Conservation (phyloP, 92 coral and sea anemone species). For the Phenganax subtilis region DNA sequence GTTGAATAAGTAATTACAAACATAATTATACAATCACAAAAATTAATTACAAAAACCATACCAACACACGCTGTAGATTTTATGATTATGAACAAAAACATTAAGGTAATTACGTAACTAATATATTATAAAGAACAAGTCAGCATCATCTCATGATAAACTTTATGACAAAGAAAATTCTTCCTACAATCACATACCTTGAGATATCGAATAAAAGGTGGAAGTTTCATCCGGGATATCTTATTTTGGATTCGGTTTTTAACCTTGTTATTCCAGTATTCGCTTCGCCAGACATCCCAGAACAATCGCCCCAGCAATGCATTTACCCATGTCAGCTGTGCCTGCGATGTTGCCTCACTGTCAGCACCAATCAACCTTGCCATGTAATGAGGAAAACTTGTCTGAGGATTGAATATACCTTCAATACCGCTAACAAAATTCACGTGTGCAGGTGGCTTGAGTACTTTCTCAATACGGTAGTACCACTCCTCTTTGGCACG, state of each 20-base stretch:
- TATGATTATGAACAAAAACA: too few relatives aligned
- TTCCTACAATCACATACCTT: slow-evolving; percentile 35
- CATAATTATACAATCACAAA: too few relatives aligned
- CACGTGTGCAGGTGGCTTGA: slow-evolving; percentile 14
- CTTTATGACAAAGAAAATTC: not conserved
- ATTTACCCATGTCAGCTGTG: slow-evolving; percentile 88
- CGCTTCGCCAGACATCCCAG: slow-evolving; percentile 98
- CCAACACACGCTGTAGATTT: too few relatives aligned
- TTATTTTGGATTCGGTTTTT: slow-evolving; percentile 91
- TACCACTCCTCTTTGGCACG: slow-evolving; percentile 96
- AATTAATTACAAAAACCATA: too few relatives aligned
- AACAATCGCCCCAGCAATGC: slow-evolving; percentile 84
- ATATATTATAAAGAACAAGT: too few relatives aligned
- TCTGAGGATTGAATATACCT: slow-evolving; percentile 19
- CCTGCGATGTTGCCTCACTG: slow-evolving; percentile 54
- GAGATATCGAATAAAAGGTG: slow-evolving; percentile 89
- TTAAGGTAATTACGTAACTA: too few relatives aligned
- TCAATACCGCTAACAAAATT: not conserved
- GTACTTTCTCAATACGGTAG: slow-evolving; percentile 32
- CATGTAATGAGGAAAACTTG: slow-evolving; percentile 88
- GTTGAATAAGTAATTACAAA: too few relatives aligned
- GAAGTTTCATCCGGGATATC: slow-evolving; percentile 71
- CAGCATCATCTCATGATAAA: not conserved
- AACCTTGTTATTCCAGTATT: slow-evolving; percentile 92
- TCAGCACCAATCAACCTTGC: slow-evolving; percentile 58